Conservation (phyloP, 1,140 invertebrate genomes). For the Dendrolimus kikuchii region DNA sequence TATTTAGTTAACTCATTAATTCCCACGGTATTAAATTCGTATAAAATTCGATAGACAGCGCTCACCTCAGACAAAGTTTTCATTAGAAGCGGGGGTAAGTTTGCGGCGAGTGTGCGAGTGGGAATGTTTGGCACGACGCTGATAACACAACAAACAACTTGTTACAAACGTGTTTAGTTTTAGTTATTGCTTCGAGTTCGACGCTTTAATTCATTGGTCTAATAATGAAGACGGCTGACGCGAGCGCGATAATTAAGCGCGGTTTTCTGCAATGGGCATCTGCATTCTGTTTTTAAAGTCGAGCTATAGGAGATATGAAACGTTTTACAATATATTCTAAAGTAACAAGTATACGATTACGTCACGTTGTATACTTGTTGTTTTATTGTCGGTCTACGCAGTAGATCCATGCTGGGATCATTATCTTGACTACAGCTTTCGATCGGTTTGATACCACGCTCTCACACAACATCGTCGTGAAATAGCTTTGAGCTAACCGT, state of each 20-base stretch:
- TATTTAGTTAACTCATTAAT: conserved; percentile 1
- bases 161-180: conserved; percentile 69
- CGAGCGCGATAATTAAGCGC: conserved; percentile 45
- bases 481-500: too few relatives aligned
- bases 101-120: conserved; percentile 49
- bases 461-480: too few relatives aligned
- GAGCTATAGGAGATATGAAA: too few relatives aligned
- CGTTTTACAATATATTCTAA: too few relatives aligned
- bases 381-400: too few relatives aligned
- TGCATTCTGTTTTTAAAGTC: conserved; percentile 1
- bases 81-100: conserved; percentile 56
- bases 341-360: too few relatives aligned
- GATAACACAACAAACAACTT: conserved; percentile 69
- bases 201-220: conserved; percentile 60
- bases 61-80: conserved; percentile 57
- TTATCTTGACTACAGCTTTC: too few relatives aligned
- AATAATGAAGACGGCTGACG: conserved; percentile 53
- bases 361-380: too few relatives aligned
- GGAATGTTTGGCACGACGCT: conserved; percentile 57
- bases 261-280: conserved; percentile 21
- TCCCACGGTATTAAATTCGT: conserved; percentile 7
- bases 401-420: too few relatives aligned
- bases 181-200: conserved; percentile 65
- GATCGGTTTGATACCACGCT: too few relatives aligned
- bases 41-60: conserved; percentile 27